phyloP scores from a whole-genome alignment of 2,888 invertebrate species.

The Metacarcinus magister region DNA sequence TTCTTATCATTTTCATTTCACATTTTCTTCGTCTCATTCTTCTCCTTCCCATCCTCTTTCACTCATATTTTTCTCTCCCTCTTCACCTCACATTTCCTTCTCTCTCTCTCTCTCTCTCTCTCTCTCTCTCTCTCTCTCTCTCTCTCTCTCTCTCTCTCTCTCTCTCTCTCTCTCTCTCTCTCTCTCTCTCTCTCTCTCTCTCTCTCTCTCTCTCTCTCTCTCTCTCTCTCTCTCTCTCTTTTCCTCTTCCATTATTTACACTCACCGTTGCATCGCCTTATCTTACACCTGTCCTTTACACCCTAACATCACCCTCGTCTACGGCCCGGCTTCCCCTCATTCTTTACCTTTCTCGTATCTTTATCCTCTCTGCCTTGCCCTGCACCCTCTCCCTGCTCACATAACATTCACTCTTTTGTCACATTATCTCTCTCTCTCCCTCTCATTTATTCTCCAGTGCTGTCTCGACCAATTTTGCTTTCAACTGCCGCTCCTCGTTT shows the following conservation, averaged over 20 bases:
- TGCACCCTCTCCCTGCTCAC: conserved; percentile 34
- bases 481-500: conserved; percentile 26
- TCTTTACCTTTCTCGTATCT: neutral
- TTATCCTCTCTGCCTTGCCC: conserved; percentile 56
- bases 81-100: neutral
- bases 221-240: neutral
- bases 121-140: neutral
- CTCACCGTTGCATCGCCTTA: neutral
- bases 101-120: neutral
- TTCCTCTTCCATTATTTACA: conserved; percentile 30
- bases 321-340: neutral
- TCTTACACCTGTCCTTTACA: conserved; percentile 36
- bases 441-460: neutral
- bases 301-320: conserved; percentile 1
- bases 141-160: conserved; percentile 2
- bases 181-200: neutral
- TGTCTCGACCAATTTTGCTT: neutral
- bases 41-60: neutral
- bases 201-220: neutral
- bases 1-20: conserved; percentile 36
- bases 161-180: conserved; percentile 18
- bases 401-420: conserved; percentile 42
- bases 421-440: conserved; percentile 34
- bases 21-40: conserved; percentile 44
- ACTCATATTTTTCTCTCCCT: neutral